These are phyloP conservation scores for Irena cyanogastra DNA, from an alignment of 2,113 vertebrate species.

Conservation along the genomic window DNA sequence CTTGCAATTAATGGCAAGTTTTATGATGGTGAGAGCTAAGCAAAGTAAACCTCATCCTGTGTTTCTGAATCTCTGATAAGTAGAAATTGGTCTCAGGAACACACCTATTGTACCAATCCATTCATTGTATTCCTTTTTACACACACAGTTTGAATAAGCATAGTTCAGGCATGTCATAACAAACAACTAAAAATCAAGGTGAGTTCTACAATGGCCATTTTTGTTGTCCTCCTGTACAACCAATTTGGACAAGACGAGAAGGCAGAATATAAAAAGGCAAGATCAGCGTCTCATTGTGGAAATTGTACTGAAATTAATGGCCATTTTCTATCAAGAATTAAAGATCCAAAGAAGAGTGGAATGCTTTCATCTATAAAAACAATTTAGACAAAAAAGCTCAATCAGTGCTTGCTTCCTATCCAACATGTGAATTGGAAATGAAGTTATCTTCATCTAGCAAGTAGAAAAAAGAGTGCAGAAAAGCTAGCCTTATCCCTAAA, in stretches of 20 bases:
- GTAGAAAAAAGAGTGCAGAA: not conserved
- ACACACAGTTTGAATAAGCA: not conserved
- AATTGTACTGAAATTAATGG: not conserved
- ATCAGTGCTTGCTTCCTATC: not conserved
- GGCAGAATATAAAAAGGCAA: not conserved
- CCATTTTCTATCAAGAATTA: not conserved
- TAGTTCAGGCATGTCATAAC: not conserved
- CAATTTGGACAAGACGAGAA: not conserved
- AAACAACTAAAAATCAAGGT: not conserved
- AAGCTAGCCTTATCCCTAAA: not conserved
- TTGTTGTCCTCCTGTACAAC: not conserved
- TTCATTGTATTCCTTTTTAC: not conserved
- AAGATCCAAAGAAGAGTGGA: not conserved
- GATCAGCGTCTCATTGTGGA: not conserved
- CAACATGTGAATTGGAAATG: not conserved
- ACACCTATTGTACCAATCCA: not conserved
- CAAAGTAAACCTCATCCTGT: not conserved
- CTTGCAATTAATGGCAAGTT: not conserved
- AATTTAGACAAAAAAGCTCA: not conserved
- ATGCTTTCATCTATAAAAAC: not conserved
- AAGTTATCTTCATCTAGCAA: not conserved
- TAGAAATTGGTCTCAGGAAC: not conserved
- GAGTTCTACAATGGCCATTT: not conserved
- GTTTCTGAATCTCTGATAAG: not conserved
- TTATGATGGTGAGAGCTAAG: not conserved